Percentiles rank a stretch among this genome's conserved stretches.
Evolutionary conservation across 92 coral and sea anemone species (phyloP).

Genomic region (Heteractis magnifica): DNA sequence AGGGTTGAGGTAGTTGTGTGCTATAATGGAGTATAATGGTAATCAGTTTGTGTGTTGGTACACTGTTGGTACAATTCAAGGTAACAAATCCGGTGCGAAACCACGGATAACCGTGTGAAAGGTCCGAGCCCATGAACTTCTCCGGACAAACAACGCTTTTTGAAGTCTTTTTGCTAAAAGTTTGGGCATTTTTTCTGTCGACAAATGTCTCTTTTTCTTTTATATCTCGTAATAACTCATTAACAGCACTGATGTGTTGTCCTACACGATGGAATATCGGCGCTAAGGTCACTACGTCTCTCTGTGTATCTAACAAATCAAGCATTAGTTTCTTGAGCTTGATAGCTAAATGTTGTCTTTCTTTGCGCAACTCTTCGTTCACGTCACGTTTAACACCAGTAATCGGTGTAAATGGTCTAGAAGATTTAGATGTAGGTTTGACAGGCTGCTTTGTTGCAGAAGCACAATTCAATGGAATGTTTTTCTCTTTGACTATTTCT

Average conservation of each 20-base stretch:
- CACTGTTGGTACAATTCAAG: conserved; percentile 63
- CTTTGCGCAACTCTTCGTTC: conserved; percentile 14
- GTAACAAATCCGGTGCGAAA: conserved; percentile 85
- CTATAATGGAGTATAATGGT: conserved; percentile 60
- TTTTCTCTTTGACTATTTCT: neutral
- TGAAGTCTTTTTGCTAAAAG: neutral
- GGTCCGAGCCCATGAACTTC: conserved; percentile 66
- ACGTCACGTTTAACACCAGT: neutral
- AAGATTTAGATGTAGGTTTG: neutral
- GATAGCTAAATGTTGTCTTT: conserved; percentile 28
- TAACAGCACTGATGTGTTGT: conserved; percentile 43
- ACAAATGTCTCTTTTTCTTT: neutral
- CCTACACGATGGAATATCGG: conserved; percentile 60
- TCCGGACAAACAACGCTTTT: conserved; percentile 88
- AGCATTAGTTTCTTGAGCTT: conserved; percentile 52
- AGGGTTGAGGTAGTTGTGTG: conserved; percentile 31
- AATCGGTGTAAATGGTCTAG: neutral
- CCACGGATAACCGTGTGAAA: conserved; percentile 88
- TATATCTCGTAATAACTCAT: conserved; percentile 43
- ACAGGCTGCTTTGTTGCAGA: neutral
- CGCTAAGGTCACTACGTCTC: conserved; percentile 32
- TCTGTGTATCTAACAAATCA: conserved; percentile 57
- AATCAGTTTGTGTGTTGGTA: conserved; percentile 62
- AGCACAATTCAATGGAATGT: neutral
- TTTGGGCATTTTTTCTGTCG: neutral